Conservation (phyloP, 2,888 invertebrate species). For the Opisthograptis luteolata region DNA sequence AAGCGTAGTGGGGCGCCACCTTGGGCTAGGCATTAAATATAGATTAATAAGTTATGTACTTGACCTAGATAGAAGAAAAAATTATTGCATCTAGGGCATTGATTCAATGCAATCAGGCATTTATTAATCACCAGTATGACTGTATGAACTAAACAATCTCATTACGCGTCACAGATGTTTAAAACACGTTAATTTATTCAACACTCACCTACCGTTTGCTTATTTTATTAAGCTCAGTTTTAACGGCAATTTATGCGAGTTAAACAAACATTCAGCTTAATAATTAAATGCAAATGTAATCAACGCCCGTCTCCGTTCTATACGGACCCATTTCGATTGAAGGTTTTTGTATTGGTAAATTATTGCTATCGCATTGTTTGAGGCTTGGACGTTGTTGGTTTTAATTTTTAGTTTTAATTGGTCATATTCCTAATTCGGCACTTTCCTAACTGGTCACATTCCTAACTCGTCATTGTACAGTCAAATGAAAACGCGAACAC, state of each 20-base stretch:
- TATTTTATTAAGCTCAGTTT: slow-evolving; percentile 1
- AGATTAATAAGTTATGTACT: too few relatives aligned
- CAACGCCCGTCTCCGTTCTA: slow-evolving; percentile 36
- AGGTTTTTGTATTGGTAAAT: slow-evolving; percentile 35
- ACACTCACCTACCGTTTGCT: slow-evolving; percentile 1
- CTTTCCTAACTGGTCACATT: too few relatives aligned
- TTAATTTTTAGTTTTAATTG: too few relatives aligned
- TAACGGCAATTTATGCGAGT: slow-evolving; percentile 32
- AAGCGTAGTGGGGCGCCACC: too few relatives aligned
- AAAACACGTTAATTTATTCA: not conserved
- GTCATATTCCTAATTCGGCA: too few relatives aligned
- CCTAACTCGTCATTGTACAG: too few relatives aligned
- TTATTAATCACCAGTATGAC: not conserved
- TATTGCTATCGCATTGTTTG: slow-evolving; percentile 7
- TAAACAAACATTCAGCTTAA: slow-evolving; percentile 41
- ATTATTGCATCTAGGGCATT: too few relatives aligned
- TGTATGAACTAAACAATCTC: not conserved
- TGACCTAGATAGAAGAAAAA: too few relatives aligned
- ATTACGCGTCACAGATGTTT: not conserved
- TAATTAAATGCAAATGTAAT: slow-evolving; percentile 60
- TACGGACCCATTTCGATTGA: slow-evolving; percentile 49
- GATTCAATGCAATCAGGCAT: not conserved
- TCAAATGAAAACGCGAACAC: too few relatives aligned
- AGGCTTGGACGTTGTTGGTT: not conserved
- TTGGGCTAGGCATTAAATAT: too few relatives aligned